Evolutionary conservation across 1,140 invertebrate genomes (phyloP).

Genomic region (Heliconius hermathena): DNA sequence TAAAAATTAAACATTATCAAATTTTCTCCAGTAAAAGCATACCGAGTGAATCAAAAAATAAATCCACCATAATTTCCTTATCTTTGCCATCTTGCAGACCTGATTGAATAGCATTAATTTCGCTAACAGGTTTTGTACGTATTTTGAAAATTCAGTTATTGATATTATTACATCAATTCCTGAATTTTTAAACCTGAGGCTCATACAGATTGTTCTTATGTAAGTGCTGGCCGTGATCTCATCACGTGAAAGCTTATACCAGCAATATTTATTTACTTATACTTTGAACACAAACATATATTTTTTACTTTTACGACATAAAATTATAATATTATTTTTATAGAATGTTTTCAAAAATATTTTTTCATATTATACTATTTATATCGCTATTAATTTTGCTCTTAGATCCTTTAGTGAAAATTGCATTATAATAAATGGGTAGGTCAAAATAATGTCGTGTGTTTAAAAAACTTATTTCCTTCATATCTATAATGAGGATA

Average conservation of each 20-base stretch:
- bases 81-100: constrained; percentile 2
- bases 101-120: not conserved
- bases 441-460: no score
- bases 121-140: not conserved
- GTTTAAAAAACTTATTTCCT: no score
- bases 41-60: not conserved
- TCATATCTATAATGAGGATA: no score
- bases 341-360: no score
- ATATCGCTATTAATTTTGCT: no score
- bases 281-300: not conserved
- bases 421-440: no score
- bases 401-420: no score
- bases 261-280: constrained; percentile 32
- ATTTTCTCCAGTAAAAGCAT: not conserved
- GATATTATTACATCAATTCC: not conserved
- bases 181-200: constrained; percentile 15
- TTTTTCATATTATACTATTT: no score
- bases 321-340: not conserved
- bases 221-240: constrained; percentile 48
- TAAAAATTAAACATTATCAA: not conserved
- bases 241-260: constrained; percentile 38
- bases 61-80: not conserved
- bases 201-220: constrained; percentile 37
- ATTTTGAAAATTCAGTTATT: constrained; percentile 1
- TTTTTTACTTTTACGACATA: not conserved